phyloP scores from a whole-genome alignment of 1,140 invertebrate genomes.

The Nasonia vitripennis region DNA sequence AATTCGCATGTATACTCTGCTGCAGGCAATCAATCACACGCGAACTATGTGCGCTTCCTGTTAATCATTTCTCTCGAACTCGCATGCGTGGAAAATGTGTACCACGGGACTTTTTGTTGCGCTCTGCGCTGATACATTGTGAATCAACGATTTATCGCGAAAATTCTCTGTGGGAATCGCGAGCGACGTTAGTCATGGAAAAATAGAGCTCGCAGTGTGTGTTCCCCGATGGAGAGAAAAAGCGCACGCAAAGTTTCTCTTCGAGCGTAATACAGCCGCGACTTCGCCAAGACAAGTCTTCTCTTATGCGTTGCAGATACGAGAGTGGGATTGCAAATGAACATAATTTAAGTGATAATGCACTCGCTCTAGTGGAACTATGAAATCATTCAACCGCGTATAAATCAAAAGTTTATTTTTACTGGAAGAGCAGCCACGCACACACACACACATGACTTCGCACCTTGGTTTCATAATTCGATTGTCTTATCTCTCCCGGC shows the following conservation, averaged over 20 bases:
- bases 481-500: slow-evolving; percentile 22
- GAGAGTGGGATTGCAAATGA: not conserved
- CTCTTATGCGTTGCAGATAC: not conserved
- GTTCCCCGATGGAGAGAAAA: not conserved
- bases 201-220: not conserved
- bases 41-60: not conserved
- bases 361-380: not conserved
- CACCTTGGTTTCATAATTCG: slow-evolving; percentile 5
- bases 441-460: not conserved
- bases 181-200: not conserved
- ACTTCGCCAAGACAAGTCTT: slow-evolving; percentile 1
- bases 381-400: slow-evolving; percentile 6
- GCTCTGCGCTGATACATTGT: too few relatives aligned
- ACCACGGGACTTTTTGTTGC: not conserved
- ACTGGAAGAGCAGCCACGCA: too few relatives aligned
- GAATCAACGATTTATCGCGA: not conserved
- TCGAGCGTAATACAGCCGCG: not conserved
- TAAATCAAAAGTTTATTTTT: slow-evolving; percentile 24
- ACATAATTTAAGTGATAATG: slow-evolving; percentile 22
- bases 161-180: slow-evolving; percentile 1
- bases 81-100: not conserved
- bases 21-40: not conserved
- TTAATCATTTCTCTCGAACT: not conserved
- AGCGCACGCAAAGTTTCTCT: too few relatives aligned
- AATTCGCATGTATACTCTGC: not conserved